A percentile compares a stretch with the other conserved stretches of the same genome.
phyloP scores from a whole-genome alignment of 2,797 vertebrate species.

The Rhinichthys osculus region DNA sequence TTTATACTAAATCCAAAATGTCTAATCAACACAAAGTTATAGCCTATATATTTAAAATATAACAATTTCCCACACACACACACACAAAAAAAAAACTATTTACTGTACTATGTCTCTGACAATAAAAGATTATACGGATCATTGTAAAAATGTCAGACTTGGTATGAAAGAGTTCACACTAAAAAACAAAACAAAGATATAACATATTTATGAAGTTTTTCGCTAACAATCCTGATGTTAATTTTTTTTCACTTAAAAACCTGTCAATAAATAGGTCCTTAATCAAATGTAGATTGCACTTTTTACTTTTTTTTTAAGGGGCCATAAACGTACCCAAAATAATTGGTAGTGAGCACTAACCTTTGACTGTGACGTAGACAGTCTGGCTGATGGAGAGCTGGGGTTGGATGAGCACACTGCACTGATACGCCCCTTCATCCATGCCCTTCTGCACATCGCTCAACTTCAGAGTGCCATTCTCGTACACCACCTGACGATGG shows the following conservation, averaged over 20 bases:
- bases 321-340: conserved; percentile 30
- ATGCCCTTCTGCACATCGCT: conserved; percentile 97
- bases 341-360: conserved; percentile 68
- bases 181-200: background rate
- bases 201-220: background rate
- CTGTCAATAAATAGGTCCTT: background rate
- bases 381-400: conserved; percentile 97
- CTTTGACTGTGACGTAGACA: conserved; percentile 95
- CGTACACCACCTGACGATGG: conserved; percentile 97
- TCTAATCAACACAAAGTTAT: background rate
- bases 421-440: conserved; percentile 96
- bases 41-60: background rate
- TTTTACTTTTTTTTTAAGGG: background rate
- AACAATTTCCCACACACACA: background rate
- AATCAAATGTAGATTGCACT: background rate
- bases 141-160: background rate
- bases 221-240: too few relatives aligned
- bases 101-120: background rate
- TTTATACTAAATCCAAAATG: background rate
- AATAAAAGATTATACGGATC: background rate
- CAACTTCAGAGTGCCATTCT: conserved; percentile 96
- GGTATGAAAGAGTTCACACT: background rate
- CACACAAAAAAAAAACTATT: background rate
- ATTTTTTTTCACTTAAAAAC: background rate
- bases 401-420: conserved; percentile 97